Evolutionary conservation across 2,888 invertebrate genomes (phyloP).

Genomic region (Sarcophaga caerulescens): DNA sequence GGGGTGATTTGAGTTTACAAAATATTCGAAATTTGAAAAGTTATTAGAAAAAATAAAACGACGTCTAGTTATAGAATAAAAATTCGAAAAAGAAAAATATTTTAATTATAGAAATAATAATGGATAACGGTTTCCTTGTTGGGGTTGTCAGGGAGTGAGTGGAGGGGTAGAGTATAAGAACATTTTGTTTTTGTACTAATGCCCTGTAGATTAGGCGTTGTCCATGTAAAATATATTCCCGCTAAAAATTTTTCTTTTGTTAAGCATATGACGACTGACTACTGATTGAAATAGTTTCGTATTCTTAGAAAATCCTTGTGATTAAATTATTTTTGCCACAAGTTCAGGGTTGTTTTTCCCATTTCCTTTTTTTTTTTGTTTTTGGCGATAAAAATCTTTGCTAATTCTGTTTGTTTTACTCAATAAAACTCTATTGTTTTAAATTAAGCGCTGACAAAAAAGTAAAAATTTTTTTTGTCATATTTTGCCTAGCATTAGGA

Average conservation of each 20-base stretch:
- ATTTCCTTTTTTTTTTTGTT: too few species aligned
- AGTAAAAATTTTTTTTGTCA: too few species aligned
- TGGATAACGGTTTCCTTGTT: too few species aligned
- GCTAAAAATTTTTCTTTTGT: neutral
- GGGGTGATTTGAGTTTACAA: too few species aligned
- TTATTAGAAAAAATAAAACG: too few species aligned
- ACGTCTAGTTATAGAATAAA: too few species aligned
- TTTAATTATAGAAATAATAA: too few species aligned
- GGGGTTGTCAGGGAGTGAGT: too few species aligned
- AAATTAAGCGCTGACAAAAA: slow-evolving; percentile 15
- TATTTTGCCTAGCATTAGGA: slow-evolving; percentile 10
- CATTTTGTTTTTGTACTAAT: neutral
- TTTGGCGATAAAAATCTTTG: slow-evolving; percentile 10
- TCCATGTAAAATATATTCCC: slow-evolving; percentile 16
- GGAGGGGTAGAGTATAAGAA: too few species aligned
- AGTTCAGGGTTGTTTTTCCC: slow-evolving; percentile 28
- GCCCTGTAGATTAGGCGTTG: slow-evolving; percentile 28
- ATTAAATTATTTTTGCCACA: neutral
- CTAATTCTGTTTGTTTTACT: slow-evolving; percentile 1
- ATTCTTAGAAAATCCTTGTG: neutral
- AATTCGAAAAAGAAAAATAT: too few species aligned
- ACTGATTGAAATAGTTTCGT: neutral
- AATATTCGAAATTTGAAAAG: too few species aligned
- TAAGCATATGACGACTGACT: neutral
- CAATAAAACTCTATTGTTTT: slow-evolving; percentile 16